Evolutionary conservation across 2,797 vertebrate species (phyloP).

Genomic region (Acomys russatus): DNA sequence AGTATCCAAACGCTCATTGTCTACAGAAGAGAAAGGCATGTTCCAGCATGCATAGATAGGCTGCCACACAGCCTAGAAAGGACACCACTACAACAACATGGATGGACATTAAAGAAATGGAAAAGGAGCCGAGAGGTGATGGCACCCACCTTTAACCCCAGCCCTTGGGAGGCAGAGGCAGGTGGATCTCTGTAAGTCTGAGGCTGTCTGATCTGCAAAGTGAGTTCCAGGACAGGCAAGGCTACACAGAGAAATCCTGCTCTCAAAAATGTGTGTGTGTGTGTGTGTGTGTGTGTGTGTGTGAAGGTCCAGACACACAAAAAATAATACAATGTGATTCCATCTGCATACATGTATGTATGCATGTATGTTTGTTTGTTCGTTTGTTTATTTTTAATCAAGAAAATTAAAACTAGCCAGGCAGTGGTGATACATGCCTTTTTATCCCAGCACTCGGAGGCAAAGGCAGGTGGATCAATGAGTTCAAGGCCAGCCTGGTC

Average conservation of each 20-base stretch:
- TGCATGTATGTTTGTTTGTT: too few relatives aligned
- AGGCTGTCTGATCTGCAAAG: too few relatives aligned
- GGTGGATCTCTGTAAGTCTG: too few relatives aligned
- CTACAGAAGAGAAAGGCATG: not conserved
- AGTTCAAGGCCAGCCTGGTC: not conserved
- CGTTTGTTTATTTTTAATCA: too few relatives aligned
- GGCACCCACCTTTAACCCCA: too few relatives aligned
- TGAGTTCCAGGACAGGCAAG: too few relatives aligned
- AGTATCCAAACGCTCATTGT: not conserved
- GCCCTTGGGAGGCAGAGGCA: too few relatives aligned
- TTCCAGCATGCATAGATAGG: rapidly evolving
- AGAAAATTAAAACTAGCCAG: too few relatives aligned
- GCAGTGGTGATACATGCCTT: not conserved
- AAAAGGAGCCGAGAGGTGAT: not conserved
- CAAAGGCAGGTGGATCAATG: not conserved
- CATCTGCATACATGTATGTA: not conserved
- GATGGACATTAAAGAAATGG: not conserved
- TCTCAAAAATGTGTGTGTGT: too few relatives aligned
- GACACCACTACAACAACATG: not conserved
- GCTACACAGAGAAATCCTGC: too few relatives aligned
- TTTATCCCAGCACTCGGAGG: not conserved
- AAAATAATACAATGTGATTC: not conserved
- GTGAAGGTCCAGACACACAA: not conserved
- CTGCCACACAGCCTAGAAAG: not conserved
- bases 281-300: not conserved